Evolutionary conservation across 2,888 invertebrate genomes (phyloP).

Genomic region (Vesta saturnalis): DNA sequence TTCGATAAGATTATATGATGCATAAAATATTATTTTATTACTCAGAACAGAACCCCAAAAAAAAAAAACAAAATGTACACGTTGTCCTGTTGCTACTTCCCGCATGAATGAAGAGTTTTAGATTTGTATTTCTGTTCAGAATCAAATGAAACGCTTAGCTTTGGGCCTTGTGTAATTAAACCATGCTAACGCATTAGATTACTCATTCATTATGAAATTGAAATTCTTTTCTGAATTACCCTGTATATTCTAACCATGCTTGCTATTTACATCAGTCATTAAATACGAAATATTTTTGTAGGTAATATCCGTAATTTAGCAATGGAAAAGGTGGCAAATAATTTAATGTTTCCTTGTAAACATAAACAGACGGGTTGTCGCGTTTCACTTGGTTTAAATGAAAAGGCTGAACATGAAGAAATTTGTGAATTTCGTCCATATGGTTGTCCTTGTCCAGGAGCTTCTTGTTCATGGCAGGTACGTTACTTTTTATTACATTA

Average conservation of each 20-base stretch:
- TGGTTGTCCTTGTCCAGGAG: conserved; percentile 99
- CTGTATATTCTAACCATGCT: background rate
- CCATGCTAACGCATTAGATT: no score
- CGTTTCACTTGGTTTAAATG: conserved; percentile 92
- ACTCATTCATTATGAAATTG: no score
- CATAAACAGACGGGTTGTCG: conserved; percentile 96
- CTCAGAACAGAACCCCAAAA: no score
- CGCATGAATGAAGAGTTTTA: no score
- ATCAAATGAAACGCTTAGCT: no score
- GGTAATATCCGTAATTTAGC: conserved; percentile 97
- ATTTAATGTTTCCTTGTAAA: conserved; percentile 99
- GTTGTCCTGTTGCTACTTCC: no score
- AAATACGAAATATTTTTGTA: conserved; percentile 48
- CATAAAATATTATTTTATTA: no score
- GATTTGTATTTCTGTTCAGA: no score
- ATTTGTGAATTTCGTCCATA: conserved; percentile 98
- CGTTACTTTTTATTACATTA: background rate
- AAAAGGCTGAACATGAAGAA: conserved; percentile 99
- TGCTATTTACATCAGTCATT: background rate
- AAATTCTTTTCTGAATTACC: no score
- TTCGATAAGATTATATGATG: no score
- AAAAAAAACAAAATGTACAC: no score
- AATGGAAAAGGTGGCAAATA: conserved; percentile 99
- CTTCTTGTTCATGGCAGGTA: conserved; percentile 97
- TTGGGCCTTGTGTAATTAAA: no score